These are phyloP conservation scores for Tiliqua scincoides DNA, from an alignment of 2,113 vertebrate genomes.

Conservation along the genomic window DNA sequence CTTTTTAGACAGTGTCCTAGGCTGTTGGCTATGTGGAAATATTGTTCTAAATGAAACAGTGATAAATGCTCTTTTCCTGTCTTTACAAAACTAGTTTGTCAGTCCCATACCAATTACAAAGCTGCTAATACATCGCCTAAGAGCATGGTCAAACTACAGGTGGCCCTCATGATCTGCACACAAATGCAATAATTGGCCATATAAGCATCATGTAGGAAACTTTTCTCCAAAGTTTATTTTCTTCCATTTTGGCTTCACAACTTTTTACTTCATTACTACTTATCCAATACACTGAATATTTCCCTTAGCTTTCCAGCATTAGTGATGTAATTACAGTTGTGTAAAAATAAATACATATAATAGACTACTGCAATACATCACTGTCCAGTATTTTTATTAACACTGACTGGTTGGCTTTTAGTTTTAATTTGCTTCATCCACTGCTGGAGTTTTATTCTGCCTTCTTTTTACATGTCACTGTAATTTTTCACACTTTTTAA, in stretches of 20 bases:
- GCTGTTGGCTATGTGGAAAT: neutral
- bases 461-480: neutral
- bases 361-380: neutral
- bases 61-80: neutral
- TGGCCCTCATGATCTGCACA: no score
- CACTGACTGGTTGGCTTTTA: no score
- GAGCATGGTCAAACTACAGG: neutral
- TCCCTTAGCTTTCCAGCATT: neutral
- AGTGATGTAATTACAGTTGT: neutral
- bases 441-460: neutral
- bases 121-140: no score
- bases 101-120: neutral
- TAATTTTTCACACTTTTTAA: no score
- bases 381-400: neutral
- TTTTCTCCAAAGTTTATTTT: neutral
- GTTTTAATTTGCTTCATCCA: neutral
- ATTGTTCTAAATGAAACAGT: neutral
- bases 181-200: neutral
- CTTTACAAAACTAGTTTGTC: neutral
- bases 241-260: neutral
- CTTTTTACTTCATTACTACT: neutral
- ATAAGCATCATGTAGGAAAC: neutral
- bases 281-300: neutral
- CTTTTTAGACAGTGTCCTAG: neutral
- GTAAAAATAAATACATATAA: neutral